Conservation (phyloP, 1,140 invertebrate genomes). For the Polyergus mexicanus region DNA sequence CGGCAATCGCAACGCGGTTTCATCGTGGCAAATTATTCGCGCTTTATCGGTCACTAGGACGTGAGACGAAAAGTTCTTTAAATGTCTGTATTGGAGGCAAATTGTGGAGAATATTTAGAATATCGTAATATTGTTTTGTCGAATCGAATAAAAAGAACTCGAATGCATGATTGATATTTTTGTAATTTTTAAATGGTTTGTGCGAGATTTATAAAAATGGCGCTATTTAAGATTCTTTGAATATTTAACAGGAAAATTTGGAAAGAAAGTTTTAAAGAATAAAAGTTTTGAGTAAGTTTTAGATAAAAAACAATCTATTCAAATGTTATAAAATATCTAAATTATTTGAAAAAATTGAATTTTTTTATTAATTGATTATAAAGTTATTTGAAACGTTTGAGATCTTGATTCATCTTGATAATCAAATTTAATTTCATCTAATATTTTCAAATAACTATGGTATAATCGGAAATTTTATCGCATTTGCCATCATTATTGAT, state of each 20-base stretch:
- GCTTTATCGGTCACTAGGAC: constrained; percentile 38
- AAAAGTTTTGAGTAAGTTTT: not conserved
- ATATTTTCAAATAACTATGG: constrained; percentile 8
- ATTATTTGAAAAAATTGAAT: not conserved
- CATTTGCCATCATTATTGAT: not conserved
- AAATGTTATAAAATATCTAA: not conserved
- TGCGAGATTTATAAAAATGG: not conserved
- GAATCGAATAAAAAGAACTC: not conserved
- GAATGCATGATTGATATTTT: not conserved
- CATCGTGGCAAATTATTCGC: not conserved
- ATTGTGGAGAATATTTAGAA: not conserved
- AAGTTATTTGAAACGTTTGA: not conserved
- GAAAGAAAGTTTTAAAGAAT: too few relatives aligned
- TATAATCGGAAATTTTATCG: not conserved
- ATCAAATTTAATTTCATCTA: not conserved
- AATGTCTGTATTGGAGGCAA: not conserved
- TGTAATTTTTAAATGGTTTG: not conserved
- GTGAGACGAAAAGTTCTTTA: constrained; percentile 26
- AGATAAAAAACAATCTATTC: not conserved
- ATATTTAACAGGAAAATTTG: not conserved
- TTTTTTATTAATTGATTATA: not conserved
- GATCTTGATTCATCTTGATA: not conserved
- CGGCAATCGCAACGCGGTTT: not conserved
- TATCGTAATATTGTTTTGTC: not conserved
- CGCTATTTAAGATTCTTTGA: not conserved